Evolutionary conservation across 2,888 invertebrate species (phyloP), one percentile per base, ranked within the genome.

Genomic region (Ganaspis brasiliensis): DNA sequence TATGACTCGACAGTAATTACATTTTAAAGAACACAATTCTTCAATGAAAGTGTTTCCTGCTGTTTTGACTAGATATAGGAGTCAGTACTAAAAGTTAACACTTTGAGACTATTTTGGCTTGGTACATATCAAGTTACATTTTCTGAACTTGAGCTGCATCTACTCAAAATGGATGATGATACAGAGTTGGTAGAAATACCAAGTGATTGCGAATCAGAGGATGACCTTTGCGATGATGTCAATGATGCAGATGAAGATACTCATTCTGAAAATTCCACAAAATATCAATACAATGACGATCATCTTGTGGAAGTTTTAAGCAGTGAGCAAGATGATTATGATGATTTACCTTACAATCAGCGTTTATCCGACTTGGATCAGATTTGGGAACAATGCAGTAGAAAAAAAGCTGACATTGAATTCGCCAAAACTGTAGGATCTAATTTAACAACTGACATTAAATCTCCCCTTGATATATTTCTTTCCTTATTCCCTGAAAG

Each of bases 191-290:
- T 21, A 59, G 6, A 59, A 19, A 31, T 59, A 31, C 59, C 59
- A 59, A 59, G 59, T 21, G 59, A 59, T 26, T 59, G 59, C 4
- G 59, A 59, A 31, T 59, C 31, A 59, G 8, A 59, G 3, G 59
- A 59, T 8, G 21, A 59, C 8, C 24, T 59, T 59, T 59, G 59
- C 59, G 59, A 59, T 21, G 12, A 9, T 59, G n/a, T 49, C 19
- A 49, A 6, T 49, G 16, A 59, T 9, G 8, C 24, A 14, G 59
- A 24, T 21, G 59, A 59, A 59, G 21, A n/a, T 59, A 6, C n/a
- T 59, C 24, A 59, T 59, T 59, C 24, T 21, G 3, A 31, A 14
- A 31, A 31, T 31, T 31, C 31, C 31, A 31, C 31, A 21, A 59
- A 59, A 21, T 59, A 4, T 5, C 19, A 31, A n/a, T 24, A n/a